Evolutionary conservation across 2,113 vertebrate species (phyloP).

Genomic region (Ifrita kowaldi): DNA sequence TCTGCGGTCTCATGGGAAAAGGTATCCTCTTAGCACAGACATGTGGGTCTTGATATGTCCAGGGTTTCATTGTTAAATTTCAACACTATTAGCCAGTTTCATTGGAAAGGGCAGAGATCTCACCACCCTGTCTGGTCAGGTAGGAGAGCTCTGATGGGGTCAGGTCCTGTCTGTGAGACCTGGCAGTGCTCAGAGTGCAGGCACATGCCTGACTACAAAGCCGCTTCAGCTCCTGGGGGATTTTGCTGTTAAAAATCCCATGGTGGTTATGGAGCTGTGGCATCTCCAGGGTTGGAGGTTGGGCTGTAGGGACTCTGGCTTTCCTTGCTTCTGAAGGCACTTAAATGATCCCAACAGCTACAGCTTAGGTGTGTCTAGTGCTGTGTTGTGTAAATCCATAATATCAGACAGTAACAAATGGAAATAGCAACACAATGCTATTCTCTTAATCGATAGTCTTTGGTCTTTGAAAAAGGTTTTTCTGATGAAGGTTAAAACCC

Average conservation of each 20-base stretch:
- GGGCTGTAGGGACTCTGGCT: not conserved
- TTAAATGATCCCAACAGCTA: not conserved
- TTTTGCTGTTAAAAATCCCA: not conserved
- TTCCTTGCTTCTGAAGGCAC: not conserved
- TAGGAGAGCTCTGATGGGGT: not conserved
- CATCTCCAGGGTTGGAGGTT: not conserved
- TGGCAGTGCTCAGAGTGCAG: not conserved
- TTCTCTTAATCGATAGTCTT: not conserved
- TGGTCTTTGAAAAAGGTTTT: not conserved
- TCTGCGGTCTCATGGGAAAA: not conserved
- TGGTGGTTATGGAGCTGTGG: not conserved
- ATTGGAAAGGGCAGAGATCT: not conserved
- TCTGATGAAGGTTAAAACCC: not conserved
- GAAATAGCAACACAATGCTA: not conserved
- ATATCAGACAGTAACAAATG: not conserved
- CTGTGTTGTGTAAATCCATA: not conserved
- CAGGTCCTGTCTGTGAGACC: not conserved
- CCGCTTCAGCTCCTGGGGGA: rapidly evolving
- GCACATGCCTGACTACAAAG: not conserved
- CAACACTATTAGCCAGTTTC: not conserved
- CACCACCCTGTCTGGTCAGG: not conserved
- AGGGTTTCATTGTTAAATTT: not conserved
- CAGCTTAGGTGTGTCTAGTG: not conserved
- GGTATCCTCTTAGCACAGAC: not conserved
- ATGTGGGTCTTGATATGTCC: not conserved